Conservation (phyloP, 2,797 vertebrate genomes). For the Cichlasoma orientale region DNA sequence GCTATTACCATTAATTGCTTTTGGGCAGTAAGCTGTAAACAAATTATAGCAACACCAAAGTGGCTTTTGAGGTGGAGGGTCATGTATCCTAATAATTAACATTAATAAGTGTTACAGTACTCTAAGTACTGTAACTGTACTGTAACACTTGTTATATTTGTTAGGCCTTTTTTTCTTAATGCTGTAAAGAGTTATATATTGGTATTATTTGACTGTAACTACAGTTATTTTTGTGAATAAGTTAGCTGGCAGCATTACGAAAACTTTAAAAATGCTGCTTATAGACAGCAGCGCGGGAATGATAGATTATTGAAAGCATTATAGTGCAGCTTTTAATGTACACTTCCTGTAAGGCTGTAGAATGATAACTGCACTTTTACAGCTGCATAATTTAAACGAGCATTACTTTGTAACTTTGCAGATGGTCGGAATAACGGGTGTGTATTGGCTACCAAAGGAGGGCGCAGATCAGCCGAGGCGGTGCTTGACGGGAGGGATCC, state of each 20-base stretch:
- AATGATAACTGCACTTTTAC: neutral
- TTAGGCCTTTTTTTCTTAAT: neutral
- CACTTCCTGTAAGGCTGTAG: neutral
- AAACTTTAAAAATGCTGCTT: neutral
- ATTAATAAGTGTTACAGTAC: neutral
- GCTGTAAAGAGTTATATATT: neutral
- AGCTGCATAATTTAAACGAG: neutral
- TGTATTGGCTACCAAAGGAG: slow-evolving; percentile 23
- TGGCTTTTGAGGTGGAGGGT: neutral
- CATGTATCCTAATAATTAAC: neutral
- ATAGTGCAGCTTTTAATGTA: neutral
- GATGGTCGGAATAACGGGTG: slow-evolving; percentile 17
- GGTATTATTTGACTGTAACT: neutral
- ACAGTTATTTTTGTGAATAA: neutral
- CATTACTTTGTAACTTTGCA: slow-evolving; percentile 1
- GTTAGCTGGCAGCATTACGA: neutral
- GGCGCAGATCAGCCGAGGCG: slow-evolving; percentile 65
- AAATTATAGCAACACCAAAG: neutral
- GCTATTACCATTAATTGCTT: neutral
- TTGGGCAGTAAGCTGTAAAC: neutral
- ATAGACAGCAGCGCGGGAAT: neutral
- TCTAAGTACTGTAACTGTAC: no score
- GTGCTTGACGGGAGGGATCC: slow-evolving; percentile 62
- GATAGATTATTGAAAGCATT: neutral
- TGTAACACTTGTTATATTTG: no score